Percentiles rank a stretch among this genome's conserved stretches.
These are phyloP conservation scores for Brevimyrus niger DNA, from an alignment of 2,113 vertebrate genomes.

Conservation along the genomic window DNA sequence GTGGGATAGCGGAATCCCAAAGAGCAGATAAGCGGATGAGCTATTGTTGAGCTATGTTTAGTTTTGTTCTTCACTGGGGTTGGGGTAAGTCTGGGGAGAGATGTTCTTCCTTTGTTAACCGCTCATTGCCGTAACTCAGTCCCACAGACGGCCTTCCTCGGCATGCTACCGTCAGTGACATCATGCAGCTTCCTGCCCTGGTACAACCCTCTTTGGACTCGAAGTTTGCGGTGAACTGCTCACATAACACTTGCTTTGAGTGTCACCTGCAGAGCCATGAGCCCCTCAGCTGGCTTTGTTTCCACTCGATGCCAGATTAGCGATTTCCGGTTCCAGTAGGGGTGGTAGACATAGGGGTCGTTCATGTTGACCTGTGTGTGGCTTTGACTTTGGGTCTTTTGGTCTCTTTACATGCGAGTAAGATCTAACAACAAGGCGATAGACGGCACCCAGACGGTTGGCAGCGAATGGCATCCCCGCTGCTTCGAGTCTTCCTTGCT, in stretches of 20 bases:
- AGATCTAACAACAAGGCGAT: neutral
- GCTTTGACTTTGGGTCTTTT: neutral
- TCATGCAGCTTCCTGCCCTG: neutral
- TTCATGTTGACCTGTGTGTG: neutral
- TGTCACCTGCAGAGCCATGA: neutral
- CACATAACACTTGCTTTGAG: neutral
- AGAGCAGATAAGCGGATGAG: neutral
- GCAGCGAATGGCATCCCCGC: neutral
- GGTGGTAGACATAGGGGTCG: neutral
- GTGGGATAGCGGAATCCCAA: neutral
- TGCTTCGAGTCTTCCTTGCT: neutral
- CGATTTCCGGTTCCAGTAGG: neutral
- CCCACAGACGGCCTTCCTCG: neutral
- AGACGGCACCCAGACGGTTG: neutral
- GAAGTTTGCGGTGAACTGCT: neutral
- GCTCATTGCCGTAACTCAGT: conserved; percentile 1
- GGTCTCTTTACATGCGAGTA: neutral
- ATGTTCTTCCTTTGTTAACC: conserved; percentile 1
- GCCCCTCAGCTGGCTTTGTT: neutral
- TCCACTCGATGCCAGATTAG: neutral
- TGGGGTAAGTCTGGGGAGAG: neutral
- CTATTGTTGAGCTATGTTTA: neutral
- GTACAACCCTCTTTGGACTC: neutral
- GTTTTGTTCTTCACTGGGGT: neutral
- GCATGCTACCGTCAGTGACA: neutral